These are phyloP conservation scores for Lampris incognitus DNA, from an alignment of 2,113 vertebrate genomes.

Conservation along the genomic window DNA sequence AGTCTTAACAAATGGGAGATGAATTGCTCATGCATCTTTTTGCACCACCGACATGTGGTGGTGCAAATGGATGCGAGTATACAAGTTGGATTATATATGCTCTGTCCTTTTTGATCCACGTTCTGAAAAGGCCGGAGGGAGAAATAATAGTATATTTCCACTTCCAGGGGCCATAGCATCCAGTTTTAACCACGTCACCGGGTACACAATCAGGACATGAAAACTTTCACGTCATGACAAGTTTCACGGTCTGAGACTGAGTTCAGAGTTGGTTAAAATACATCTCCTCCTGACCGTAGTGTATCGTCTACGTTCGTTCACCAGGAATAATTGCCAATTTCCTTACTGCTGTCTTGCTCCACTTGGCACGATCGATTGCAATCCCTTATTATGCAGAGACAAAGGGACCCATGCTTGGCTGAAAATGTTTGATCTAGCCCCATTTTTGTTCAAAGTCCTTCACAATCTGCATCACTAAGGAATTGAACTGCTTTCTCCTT, in stretches of 20 bases:
- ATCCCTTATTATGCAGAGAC: constrained; percentile 72
- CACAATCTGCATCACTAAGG: constrained; percentile 40
- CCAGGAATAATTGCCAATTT: constrained; percentile 74
- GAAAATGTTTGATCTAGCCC: constrained; percentile 60
- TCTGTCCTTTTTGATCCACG: background rate
- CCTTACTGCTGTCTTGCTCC: constrained; percentile 71
- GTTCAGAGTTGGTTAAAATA: constrained; percentile 35
- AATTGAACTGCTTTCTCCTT: constrained; percentile 34
- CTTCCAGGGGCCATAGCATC: background rate
- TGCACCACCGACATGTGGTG: too few relatives aligned
- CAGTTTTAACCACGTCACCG: background rate
- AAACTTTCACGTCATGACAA: background rate
- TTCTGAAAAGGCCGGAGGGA: background rate
- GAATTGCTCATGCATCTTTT: too few relatives aligned
- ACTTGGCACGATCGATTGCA: constrained; percentile 74
- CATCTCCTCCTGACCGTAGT: constrained; percentile 24
- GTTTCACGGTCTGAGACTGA: constrained; percentile 19
- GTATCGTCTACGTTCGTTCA: constrained; percentile 45
- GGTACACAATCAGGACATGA: too few relatives aligned
- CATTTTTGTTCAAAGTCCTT: constrained; percentile 38
- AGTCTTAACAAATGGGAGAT: too few relatives aligned
- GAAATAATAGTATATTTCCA: background rate
- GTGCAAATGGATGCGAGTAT: too few relatives aligned
- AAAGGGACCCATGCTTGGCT: constrained; percentile 54
- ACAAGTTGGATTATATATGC: too few relatives aligned